Conservation (phyloP, 2,797 vertebrate genomes). For the Centropyge bicolor region DNA sequence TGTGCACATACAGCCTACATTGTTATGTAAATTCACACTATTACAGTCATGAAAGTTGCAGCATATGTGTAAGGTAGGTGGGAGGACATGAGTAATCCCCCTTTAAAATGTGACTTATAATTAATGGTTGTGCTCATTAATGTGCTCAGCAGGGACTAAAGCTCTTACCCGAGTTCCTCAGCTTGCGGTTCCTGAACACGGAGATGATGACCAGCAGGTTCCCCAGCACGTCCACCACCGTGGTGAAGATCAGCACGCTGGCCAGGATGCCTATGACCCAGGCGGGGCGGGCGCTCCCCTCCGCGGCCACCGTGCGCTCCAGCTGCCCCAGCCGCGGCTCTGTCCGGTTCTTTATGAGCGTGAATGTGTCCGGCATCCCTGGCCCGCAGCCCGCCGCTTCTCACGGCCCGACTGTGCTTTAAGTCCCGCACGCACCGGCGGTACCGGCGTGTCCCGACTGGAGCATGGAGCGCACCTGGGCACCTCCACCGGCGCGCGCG, state of each 20-base stretch:
- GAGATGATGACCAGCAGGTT: constrained; percentile 89
- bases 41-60: background rate
- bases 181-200: constrained; percentile 89
- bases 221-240: constrained; percentile 89
- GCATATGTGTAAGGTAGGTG: background rate
- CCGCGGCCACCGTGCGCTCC: constrained; percentile 80
- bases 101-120: background rate
- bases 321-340: constrained; percentile 78
- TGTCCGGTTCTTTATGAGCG: constrained; percentile 81
- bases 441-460: constrained; percentile 54
- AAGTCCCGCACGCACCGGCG: constrained; percentile 63
- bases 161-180: constrained; percentile 88
- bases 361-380: constrained; percentile 85
- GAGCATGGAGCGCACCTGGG: constrained; percentile 67
- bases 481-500: constrained; percentile 45
- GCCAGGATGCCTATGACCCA: constrained; percentile 88
- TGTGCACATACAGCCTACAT: background rate
- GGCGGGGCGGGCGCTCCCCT: constrained; percentile 77
- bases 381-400: constrained; percentile 60
- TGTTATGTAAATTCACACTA: background rate
- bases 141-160: background rate
- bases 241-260: constrained; percentile 89
- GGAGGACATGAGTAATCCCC: no score
- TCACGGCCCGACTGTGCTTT: constrained; percentile 39
- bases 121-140: background rate